Percentiles rank a stretch among this genome's conserved stretches.
These are phyloP conservation scores for Sitobion miscanthi DNA, from an alignment of 1,140 invertebrate species.

Conservation along the genomic window DNA sequence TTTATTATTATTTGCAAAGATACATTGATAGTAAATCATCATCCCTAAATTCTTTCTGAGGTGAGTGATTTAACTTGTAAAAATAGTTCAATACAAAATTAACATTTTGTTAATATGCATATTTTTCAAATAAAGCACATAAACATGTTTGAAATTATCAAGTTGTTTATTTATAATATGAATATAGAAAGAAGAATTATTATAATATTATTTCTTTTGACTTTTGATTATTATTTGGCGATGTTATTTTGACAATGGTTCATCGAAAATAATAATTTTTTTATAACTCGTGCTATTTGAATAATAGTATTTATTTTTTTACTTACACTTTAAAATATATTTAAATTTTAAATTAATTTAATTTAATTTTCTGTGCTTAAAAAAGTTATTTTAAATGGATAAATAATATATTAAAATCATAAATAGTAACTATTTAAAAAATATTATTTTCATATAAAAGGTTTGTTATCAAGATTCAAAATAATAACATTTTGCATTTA, in stretches of 20 bases:
- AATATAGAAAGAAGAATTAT: not conserved
- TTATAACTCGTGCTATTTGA: not conserved
- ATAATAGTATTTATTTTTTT: not conserved
- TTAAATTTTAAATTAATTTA: not conserved
- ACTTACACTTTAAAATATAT: not conserved
- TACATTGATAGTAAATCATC: not conserved
- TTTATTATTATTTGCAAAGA: not conserved
- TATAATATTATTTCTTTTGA: not conserved
- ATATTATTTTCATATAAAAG: not conserved
- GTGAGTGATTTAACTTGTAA: not conserved
- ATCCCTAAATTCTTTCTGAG: too few relatives aligned
- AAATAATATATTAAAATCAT: constrained; percentile 5
- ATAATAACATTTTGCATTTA: not conserved
- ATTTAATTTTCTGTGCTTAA: not conserved
- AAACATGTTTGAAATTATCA: not conserved
- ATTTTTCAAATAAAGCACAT: not conserved
- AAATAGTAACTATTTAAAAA: not conserved
- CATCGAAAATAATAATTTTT: not conserved
- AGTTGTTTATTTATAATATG: not conserved
- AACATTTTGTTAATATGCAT: not conserved
- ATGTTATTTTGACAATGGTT: not conserved
- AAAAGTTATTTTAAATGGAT: not conserved
- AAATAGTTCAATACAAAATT: not conserved
- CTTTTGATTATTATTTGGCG: not conserved
- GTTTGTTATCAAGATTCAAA: not conserved